Conservation (phyloP, 1,140 invertebrate species). For the Brevipalpus yothersi region DNA sequence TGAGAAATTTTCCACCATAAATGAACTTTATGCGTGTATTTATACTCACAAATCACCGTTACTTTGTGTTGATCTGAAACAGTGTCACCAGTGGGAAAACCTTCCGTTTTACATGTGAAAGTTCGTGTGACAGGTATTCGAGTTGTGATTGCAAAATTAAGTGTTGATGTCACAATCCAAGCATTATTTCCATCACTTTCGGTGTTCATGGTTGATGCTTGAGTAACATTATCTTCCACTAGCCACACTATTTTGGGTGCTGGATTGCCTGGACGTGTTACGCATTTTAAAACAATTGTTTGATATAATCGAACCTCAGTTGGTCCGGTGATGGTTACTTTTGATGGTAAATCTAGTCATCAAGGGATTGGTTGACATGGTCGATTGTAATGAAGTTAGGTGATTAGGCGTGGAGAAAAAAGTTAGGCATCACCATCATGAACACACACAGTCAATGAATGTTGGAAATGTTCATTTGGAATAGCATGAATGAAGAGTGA, state of each 20-base stretch:
- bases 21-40: too few relatives aligned
- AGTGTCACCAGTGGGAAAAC: not conserved
- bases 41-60: not conserved
- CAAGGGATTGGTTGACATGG: not conserved
- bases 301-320: not conserved
- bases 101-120: not conserved
- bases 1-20: too few relatives aligned
- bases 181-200: not conserved
- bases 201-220: constrained; percentile 23
- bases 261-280: constrained; percentile 70
- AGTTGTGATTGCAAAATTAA: not conserved
- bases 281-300: constrained; percentile 27
- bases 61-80: not conserved
- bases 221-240: constrained; percentile 23
- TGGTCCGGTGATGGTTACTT: not conserved
- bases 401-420: too few relatives aligned
- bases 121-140: not conserved
- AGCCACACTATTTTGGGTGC: constrained; percentile 74
- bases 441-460: too few relatives aligned
- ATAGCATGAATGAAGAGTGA: too few relatives aligned
- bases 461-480: too few relatives aligned
- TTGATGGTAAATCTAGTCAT: not conserved
- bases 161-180: not conserved
- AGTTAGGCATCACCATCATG: too few relatives aligned
- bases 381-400: not conserved